These are phyloP conservation scores for Lacerta bilineata DNA, from an alignment of 2,797 vertebrate genomes.

Conservation along the genomic window DNA sequence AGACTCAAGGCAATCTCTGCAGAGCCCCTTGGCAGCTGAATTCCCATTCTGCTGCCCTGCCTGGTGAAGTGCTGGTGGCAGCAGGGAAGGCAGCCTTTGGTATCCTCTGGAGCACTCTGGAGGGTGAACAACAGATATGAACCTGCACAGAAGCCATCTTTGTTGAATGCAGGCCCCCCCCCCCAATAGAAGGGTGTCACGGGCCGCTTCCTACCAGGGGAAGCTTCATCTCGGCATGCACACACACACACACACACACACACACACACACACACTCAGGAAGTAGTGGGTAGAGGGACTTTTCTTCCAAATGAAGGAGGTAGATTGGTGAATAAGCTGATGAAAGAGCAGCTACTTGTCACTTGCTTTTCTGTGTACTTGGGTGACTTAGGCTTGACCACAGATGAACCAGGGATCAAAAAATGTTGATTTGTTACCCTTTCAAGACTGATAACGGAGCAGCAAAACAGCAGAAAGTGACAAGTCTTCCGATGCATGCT, in stretches of 20 bases:
- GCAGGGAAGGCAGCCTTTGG: too few species aligned
- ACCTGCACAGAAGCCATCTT: background rate
- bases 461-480: too few species aligned
- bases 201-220: background rate
- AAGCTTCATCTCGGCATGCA: background rate
- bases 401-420: background rate
- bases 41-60: background rate
- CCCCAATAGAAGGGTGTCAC: too few species aligned
- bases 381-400: background rate
- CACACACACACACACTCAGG: background rate
- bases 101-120: background rate
- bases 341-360: background rate
- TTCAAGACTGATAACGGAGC: too few species aligned
- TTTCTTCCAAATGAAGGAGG: background rate
- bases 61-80: background rate
- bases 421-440: background rate
- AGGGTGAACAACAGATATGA: too few species aligned
- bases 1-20: background rate
- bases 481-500: background rate
- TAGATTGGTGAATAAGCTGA: background rate
- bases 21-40: background rate
- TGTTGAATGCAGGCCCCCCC: background rate
- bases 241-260: too few species aligned
- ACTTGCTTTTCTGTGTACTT: background rate
- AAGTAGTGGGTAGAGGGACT: background rate